phyloP scores from a whole-genome alignment of 1,140 invertebrate genomes.

The Calosoma granatense region DNA sequence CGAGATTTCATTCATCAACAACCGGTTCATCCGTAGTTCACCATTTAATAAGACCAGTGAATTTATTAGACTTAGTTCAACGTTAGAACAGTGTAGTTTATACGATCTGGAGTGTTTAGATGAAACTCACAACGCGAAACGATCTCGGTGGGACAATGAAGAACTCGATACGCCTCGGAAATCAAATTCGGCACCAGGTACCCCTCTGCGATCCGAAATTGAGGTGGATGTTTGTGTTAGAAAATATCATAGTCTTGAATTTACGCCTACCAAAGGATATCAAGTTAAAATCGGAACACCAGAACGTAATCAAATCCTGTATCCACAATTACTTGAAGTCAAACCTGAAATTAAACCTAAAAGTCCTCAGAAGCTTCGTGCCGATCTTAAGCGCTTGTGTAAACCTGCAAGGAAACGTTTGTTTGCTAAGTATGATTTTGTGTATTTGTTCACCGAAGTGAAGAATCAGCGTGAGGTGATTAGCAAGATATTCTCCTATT shows the following conservation, averaged over 20 bases:
- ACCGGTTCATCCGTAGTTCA: neutral
- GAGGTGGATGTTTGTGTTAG: neutral
- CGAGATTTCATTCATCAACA: neutral
- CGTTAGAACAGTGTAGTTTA: neutral
- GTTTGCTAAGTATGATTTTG: neutral
- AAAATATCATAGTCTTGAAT: neutral
- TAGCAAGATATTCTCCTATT: neutral
- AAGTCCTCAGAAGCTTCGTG: neutral
- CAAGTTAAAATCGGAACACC: neutral
- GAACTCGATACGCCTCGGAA: neutral
- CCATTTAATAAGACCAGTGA: neutral
- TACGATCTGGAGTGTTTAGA: neutral
- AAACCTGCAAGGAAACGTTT: neutral
- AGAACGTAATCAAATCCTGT: neutral
- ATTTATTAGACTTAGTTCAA: neutral
- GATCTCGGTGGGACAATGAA: neutral
- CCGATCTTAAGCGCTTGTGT: neutral
- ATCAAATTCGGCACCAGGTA: constrained; percentile 1
- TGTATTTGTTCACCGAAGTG: neutral
- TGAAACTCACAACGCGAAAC: neutral
- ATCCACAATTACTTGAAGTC: neutral
- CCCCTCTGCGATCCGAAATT: neutral
- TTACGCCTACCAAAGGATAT: neutral
- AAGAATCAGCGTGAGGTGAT: neutral
- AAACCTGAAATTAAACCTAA: neutral